Conservation (phyloP, 2,113 vertebrate species). For the Thalassarche chlororhynchos region DNA sequence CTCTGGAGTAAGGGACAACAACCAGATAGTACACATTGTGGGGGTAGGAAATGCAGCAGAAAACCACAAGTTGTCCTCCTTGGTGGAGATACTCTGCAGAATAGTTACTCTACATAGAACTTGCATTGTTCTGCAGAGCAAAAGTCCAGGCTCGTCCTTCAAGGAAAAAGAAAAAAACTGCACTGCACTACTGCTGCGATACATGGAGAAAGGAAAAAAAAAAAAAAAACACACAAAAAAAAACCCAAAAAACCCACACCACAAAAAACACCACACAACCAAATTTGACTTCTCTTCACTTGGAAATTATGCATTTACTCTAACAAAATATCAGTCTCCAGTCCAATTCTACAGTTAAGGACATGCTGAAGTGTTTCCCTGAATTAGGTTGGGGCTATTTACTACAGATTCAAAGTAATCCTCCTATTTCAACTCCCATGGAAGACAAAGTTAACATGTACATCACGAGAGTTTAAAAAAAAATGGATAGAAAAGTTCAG, state of each 20-base stretch:
- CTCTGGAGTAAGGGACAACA: neutral
- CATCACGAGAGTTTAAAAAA: neutral
- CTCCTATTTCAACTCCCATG: neutral
- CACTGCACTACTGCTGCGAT: neutral
- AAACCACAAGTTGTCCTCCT: neutral
- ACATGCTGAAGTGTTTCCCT: neutral
- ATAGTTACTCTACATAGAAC: neutral
- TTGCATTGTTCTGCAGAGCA: neutral
- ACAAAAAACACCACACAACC: no score
- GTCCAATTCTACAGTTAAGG: neutral
- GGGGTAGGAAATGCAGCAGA: neutral
- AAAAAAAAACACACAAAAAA: no score
- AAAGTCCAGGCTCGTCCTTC: neutral
- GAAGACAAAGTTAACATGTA: neutral
- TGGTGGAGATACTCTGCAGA: neutral
- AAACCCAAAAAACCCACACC: neutral
- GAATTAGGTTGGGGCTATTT: neutral
- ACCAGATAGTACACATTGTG: neutral
- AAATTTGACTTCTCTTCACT: no score
- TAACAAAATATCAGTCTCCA: neutral
- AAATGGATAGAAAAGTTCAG: neutral
- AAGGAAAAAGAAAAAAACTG: neutral
- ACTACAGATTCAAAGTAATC: neutral
- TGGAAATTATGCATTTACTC: neutral
- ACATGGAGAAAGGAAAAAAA: neutral